Evolutionary conservation across 1,140 invertebrate genomes (phyloP), one percentile per base, ranked within the genome.

Genomic region (Drosophila nasuta): DNA sequence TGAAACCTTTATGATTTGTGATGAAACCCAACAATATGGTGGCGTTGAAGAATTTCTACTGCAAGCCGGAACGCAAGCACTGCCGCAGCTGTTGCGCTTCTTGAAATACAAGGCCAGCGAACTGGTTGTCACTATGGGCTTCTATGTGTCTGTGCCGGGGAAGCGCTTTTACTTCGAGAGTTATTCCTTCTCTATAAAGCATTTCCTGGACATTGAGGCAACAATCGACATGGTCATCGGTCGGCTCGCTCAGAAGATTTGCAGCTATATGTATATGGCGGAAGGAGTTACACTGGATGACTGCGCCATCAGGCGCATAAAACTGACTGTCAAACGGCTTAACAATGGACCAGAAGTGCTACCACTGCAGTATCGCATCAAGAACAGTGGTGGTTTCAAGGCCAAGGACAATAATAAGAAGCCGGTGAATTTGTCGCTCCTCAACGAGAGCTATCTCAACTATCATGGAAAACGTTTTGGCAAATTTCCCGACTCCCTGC

Each of bases 161-260:
- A 38, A 82, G 5, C 52, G 62, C 11, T 71, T 86, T 57, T 87
- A 71, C 62, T 86, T 45, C 33, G 82, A 86, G 13, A 86, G 71
- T 35, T 76, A 52, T 10, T 45, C 65, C 0, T 25, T 86, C 1
- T 25, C 3, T n/a, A 79, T 86, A 4, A 54, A 54, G 17, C 62
- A 86, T 30, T 67, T 82, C 48, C 48, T 86, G 46, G 82, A 86
- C 45, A 82, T 86, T 35, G 79, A 54, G 2, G 75, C 76, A 5
- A 69, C 82, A 0, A 82, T 86, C 13, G 82, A 86, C 7, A 77
- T 86, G 76, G 45, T 82, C n/a, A 82, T 87, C 13, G 79, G 71
- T 11, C 60, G 79, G 30, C 28, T 86, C 25, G 33, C 87, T 28
- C 79, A 86, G 45, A 82, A 87, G 49, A 87, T 86, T 1, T 60